A percentile compares a stretch with the other conserved stretches of the same genome.
Conservation (phyloP, 2,888 invertebrate species). For the Platycheirus albimanus region DNA sequence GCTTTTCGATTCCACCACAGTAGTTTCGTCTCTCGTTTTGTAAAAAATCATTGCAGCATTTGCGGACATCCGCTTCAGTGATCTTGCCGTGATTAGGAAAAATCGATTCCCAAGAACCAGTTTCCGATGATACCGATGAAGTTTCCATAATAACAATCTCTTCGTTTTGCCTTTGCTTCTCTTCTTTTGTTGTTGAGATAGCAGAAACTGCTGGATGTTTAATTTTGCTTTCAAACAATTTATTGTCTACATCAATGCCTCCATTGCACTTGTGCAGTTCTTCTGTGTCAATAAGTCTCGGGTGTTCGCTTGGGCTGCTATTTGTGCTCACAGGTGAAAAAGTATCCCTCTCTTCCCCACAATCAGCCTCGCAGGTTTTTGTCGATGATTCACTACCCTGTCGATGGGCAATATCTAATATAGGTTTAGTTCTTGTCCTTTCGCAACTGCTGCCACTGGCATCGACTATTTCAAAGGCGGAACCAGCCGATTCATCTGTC, state of each 20-base stretch:
- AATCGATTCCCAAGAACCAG: slow-evolving; percentile 87
- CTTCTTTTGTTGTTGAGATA: slow-evolving; percentile 83
- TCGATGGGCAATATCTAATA: slow-evolving; percentile 75
- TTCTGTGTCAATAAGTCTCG: slow-evolving; percentile 30
- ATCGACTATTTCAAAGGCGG: slow-evolving; percentile 60
- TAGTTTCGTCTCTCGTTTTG: slow-evolving; percentile 81
- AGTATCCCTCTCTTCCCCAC: slow-evolving; percentile 81
- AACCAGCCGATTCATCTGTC: slow-evolving; percentile 60
- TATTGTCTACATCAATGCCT: slow-evolving; percentile 55
- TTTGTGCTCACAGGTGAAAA: slow-evolving; percentile 80
- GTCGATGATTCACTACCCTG: slow-evolving; percentile 78
- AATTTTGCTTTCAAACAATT: slow-evolving; percentile 55
- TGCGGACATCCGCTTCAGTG: slow-evolving; percentile 79
- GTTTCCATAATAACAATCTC: slow-evolving; percentile 86
- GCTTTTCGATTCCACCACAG: slow-evolving; percentile 51
- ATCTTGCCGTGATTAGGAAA: slow-evolving; percentile 82
- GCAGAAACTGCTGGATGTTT: slow-evolving; percentile 65
- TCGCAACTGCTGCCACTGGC: slow-evolving; percentile 28
- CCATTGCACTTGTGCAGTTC: slow-evolving; percentile 69
- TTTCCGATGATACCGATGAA: slow-evolving; percentile 86
- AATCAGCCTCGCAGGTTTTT: slow-evolving; percentile 81
- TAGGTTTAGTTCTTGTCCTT: slow-evolving; percentile 48
- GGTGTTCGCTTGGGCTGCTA: slow-evolving; percentile 77
- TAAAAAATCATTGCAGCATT: slow-evolving; percentile 83
- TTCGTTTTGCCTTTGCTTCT: slow-evolving; percentile 86